A percentile compares a stretch with the other conserved stretches of the same genome.
phyloP scores from a whole-genome alignment of 2,113 vertebrate species.

The Sardina pilchardus region DNA sequence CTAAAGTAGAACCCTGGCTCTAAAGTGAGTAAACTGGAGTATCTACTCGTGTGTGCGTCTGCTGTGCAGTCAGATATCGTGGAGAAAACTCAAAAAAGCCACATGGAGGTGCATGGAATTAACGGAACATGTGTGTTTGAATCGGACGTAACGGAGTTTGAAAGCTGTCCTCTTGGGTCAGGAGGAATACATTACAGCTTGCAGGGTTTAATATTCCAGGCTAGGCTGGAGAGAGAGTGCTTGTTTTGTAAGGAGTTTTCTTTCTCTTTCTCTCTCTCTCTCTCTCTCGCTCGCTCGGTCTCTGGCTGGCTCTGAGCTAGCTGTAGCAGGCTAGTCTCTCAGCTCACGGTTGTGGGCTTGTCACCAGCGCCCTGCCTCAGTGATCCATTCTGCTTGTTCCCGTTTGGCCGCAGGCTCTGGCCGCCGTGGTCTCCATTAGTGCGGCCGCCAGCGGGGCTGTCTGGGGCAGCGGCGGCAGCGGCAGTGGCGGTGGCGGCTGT shows the following conservation, averaged over 20 bases:
- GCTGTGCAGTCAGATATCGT: not conserved
- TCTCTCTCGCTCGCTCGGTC: not conserved
- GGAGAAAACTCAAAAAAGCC: not conserved
- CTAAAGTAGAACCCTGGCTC: not conserved
- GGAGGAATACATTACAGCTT: not conserved
- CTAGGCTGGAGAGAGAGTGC: not conserved
- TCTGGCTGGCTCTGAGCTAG: not conserved
- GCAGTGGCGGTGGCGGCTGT: too few species aligned
- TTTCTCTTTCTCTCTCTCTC: not conserved
- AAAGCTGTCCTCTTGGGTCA: not conserved
- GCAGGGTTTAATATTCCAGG: not conserved
- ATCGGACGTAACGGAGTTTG: not conserved
- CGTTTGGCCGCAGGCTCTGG: not conserved
- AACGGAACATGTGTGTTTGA: not conserved
- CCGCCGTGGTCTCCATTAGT: not conserved
- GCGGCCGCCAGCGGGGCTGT: slow-evolving; percentile 24
- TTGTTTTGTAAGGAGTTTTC: not conserved
- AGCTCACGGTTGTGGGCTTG: not conserved
- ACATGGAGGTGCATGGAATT: not conserved
- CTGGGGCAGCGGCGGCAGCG: not conserved
- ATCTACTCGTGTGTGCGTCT: not conserved
- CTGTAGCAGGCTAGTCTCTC: not conserved
- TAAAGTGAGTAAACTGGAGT: not conserved
- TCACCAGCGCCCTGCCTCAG: not conserved
- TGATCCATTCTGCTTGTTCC: not conserved